Percentiles rank a stretch among this genome's conserved stretches.
phyloP scores from a whole-genome alignment of 2,113 vertebrate genomes.

The Copsychus sechellarum region DNA sequence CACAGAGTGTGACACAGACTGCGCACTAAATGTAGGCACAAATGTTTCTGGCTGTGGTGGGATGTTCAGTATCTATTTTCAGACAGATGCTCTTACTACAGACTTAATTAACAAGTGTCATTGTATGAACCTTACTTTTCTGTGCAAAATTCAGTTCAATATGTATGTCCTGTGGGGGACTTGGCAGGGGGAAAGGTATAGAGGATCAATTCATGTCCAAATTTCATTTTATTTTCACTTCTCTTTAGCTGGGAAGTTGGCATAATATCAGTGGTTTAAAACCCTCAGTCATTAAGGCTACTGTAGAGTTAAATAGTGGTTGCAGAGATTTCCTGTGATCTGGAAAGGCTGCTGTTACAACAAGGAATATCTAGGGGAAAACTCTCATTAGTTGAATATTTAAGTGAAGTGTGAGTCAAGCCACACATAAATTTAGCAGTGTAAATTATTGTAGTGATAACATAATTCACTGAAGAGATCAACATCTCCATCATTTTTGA shows the following conservation, averaged over 20 bases:
- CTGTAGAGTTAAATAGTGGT: neutral
- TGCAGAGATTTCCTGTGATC: neutral
- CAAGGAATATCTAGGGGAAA: neutral
- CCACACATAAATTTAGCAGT: neutral
- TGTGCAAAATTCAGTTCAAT: neutral
- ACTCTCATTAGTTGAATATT: neutral
- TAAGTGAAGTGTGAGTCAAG: conserved; percentile 19
- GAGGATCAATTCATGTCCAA: rapidly evolving
- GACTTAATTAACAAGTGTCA: neutral
- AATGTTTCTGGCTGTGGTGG: neutral
- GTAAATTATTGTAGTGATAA: conserved; percentile 2
- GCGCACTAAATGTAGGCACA: neutral
- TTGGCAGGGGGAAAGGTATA: neutral
- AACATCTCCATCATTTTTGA: neutral
- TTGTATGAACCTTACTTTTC: neutral
- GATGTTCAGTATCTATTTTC: neutral
- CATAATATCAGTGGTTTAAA: neutral
- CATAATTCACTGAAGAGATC: neutral
- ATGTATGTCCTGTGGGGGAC: rapidly evolving
- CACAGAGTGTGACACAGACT: neutral
- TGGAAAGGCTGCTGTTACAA: neutral
- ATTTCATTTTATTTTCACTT: neutral
- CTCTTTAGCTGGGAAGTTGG: neutral
- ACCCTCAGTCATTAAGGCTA: neutral
- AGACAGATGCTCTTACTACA: neutral